A percentile compares a stretch with the other conserved stretches of the same genome.
Conservation (phyloP, 1,140 invertebrate genomes). For the Drosophila truncata region DNA sequence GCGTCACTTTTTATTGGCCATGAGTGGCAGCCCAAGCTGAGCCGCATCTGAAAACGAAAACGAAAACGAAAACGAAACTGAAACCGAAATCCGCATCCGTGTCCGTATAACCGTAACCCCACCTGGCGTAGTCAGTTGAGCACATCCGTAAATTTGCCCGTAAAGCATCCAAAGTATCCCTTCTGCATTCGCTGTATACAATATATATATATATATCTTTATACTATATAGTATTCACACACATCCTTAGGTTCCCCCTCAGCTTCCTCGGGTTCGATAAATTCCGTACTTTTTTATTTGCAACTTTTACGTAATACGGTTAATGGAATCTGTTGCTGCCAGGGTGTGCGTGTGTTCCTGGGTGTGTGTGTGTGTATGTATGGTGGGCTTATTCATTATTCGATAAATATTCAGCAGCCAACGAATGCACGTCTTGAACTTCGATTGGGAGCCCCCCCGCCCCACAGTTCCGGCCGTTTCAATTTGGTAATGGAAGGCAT, state of each 20-base stretch:
- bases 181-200: conserved; percentile 4
- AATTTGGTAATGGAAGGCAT: conserved; percentile 49
- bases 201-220: background rate
- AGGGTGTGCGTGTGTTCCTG: conserved; percentile 1
- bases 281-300: conserved; percentile 44
- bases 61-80: background rate
- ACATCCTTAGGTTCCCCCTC: background rate
- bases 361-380: background rate
- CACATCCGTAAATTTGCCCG: conserved; percentile 45
- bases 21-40: conserved; percentile 27
- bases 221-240: background rate
- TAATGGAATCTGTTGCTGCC: conserved; percentile 40
- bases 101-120: conserved; percentile 9
- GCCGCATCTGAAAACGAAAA: background rate
- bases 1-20: conserved; percentile 73
- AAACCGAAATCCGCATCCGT: background rate
- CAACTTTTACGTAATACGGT: conserved; percentile 49
- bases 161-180: conserved; percentile 39
- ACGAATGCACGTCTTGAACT: conserved; percentile 44
- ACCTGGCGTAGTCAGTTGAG: conserved; percentile 46
- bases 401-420: conserved; percentile 46
- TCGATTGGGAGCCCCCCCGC: background rate
- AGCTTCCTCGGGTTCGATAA: conserved; percentile 19
- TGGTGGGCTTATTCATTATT: conserved; percentile 45
- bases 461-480: conserved; percentile 12